Percentiles rank a stretch among this genome's conserved stretches.
Evolutionary conservation across 2,797 vertebrate genomes (phyloP).

Genomic region (Macroramphosus scolopax): DNA sequence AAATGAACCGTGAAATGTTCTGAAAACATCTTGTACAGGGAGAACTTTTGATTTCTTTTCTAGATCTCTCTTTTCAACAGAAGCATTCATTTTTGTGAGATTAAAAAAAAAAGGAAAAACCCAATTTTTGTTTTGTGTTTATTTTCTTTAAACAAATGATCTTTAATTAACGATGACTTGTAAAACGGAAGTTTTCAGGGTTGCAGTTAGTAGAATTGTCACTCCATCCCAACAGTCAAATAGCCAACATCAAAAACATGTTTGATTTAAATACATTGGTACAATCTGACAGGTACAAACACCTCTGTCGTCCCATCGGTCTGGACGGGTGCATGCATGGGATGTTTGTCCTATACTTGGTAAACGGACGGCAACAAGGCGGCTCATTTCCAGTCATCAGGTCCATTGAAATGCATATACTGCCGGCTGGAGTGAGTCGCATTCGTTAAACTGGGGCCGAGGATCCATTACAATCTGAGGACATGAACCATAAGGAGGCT

Average conservation of each 20-base stretch:
- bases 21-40: slow-evolving; percentile 64
- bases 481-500: slow-evolving; percentile 76
- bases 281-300: too few relatives aligned
- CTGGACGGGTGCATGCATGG: too few relatives aligned
- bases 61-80: slow-evolving; percentile 74
- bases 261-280: too few relatives aligned
- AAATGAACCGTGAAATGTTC: slow-evolving; percentile 69
- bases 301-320: too few relatives aligned
- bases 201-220: slow-evolving; percentile 16
- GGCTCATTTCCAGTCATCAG: slow-evolving; percentile 36
- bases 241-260: too few relatives aligned
- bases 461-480: slow-evolving; percentile 78
- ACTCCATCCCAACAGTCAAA: too few relatives aligned
- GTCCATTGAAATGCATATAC: slow-evolving; percentile 55
- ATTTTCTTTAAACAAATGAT: slow-evolving; percentile 46
- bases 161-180: slow-evolving; percentile 31
- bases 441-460: slow-evolving; percentile 61
- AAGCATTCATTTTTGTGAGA: slow-evolving; percentile 75
- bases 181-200: slow-evolving; percentile 8
- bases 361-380: slow-evolving; percentile 37
- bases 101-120: slow-evolving; percentile 71
- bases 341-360: slow-evolving; percentile 34
- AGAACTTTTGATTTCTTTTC: slow-evolving; percentile 59
- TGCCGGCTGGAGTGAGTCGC: slow-evolving; percentile 51
- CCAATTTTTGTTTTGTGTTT: slow-evolving; percentile 36